Percentiles rank a stretch among this genome's conserved stretches.
These are phyloP conservation scores for Ochropacha duplaris DNA, from an alignment of 2,888 invertebrate genomes.

Conservation along the genomic window DNA sequence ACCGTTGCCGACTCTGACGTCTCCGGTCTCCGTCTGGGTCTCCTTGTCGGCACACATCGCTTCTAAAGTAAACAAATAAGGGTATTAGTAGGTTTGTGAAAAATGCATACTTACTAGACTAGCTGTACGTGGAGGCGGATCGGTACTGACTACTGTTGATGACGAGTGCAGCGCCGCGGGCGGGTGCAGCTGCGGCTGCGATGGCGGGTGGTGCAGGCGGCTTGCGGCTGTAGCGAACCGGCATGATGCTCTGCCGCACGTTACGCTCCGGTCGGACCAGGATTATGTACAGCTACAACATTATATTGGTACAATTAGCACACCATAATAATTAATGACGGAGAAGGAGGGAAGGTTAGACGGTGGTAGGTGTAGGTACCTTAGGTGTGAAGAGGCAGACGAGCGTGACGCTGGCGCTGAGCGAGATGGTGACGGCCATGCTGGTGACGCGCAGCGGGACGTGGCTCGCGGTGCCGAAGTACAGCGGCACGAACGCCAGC, in stretches of 20 bases:
- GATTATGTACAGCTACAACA: slow-evolving; percentile 92
- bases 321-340: too few species aligned
- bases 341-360: background rate
- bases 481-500: slow-evolving; percentile 98
- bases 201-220: slow-evolving; percentile 53
- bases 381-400: slow-evolving; percentile 96
- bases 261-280: slow-evolving; percentile 94
- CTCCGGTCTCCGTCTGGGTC: slow-evolving; percentile 67
- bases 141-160: slow-evolving; percentile 50
- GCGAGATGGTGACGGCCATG: slow-evolving; percentile 95
- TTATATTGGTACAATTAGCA: too few species aligned
- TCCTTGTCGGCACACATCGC: slow-evolving; percentile 57
- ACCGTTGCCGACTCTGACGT: slow-evolving; percentile 64
- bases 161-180: slow-evolving; percentile 54
- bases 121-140: background rate
- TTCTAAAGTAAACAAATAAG: slow-evolving; percentile 44
- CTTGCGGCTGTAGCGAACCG: slow-evolving; percentile 79
- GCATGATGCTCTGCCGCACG: slow-evolving; percentile 94
- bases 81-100: too few species aligned
- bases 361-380: slow-evolving; percentile 69
- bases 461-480: slow-evolving; percentile 96
- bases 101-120: too few species aligned
- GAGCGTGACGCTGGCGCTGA: slow-evolving; percentile 95
- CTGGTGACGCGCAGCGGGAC: slow-evolving; percentile 94
- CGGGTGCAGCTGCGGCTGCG: slow-evolving; percentile 65